A percentile compares a stretch with the other conserved stretches of the same genome.
Evolutionary conservation across 2,888 invertebrate species (phyloP).

Genomic region (Gryllus longicercus): DNA sequence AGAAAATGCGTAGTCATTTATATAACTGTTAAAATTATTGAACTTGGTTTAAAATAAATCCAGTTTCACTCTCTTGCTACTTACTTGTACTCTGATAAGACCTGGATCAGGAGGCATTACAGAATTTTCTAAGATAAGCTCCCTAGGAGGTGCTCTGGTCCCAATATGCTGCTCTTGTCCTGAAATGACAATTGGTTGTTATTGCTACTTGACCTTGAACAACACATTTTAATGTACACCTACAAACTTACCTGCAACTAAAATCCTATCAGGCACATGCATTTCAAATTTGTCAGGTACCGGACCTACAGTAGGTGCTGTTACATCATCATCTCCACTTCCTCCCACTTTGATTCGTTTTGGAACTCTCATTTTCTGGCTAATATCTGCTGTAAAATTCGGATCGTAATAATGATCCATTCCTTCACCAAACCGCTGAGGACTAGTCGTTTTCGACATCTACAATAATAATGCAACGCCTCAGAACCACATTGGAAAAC

Average conservation of each 20-base stretch:
- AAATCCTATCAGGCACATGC: slow-evolving; percentile 90
- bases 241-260: slow-evolving; percentile 75
- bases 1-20: too few relatives aligned
- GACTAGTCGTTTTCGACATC: slow-evolving; percentile 62
- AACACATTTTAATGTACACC: neutral
- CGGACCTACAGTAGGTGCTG: slow-evolving; percentile 65
- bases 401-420: slow-evolving; percentile 61
- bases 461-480: slow-evolving; percentile 25
- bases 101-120: slow-evolving; percentile 67
- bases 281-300: slow-evolving; percentile 75
- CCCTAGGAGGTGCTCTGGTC: slow-evolving; percentile 80
- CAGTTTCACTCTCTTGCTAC: slow-evolving; percentile 24
- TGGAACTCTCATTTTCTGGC: slow-evolving; percentile 77
- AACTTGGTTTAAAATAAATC: neutral
- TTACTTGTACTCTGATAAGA: slow-evolving; percentile 66
- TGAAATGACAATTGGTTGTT: slow-evolving; percentile 44
- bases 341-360: slow-evolving; percentile 73
- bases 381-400: slow-evolving; percentile 72
- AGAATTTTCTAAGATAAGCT: slow-evolving; percentile 80
- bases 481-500: neutral
- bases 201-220: neutral
- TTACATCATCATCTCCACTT: slow-evolving; percentile 60
- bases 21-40: too few relatives aligned
- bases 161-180: slow-evolving; percentile 58
- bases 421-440: slow-evolving; percentile 59